These are phyloP conservation scores for Platysternon megacephalum DNA, from an alignment of 2,113 vertebrate species.

Conservation along the genomic window DNA sequence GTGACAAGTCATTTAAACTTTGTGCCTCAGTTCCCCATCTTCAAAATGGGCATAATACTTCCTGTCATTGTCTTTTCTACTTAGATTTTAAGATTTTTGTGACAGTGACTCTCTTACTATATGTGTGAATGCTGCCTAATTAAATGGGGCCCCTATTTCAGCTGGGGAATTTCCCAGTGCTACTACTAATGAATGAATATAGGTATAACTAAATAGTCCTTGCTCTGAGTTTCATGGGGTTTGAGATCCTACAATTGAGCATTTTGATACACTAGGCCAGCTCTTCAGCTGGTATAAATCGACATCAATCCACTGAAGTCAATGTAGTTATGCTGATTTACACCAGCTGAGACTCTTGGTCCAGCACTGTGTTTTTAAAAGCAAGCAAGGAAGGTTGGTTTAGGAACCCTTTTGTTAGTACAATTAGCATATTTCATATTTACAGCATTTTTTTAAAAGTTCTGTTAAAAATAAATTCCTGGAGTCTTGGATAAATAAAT, in stretches of 20 bases:
- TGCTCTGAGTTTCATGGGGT: slow-evolving; percentile 8
- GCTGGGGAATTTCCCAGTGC: neutral
- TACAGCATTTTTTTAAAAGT: slow-evolving; percentile 49
- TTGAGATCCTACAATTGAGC: neutral
- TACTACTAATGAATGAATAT: slow-evolving; percentile 12
- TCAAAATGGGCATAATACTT: neutral
- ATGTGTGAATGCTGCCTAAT: neutral
- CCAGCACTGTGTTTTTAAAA: neutral
- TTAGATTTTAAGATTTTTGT: neutral
- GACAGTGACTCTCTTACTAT: fast-evolving
- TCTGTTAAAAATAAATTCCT: slow-evolving; percentile 76
- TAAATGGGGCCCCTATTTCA: neutral
- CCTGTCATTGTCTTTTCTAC: neutral
- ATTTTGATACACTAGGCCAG: slow-evolving; percentile 18
- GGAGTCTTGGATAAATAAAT: slow-evolving; percentile 71
- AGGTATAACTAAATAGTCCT: slow-evolving; percentile 3
- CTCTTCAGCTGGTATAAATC: slow-evolving; percentile 15
- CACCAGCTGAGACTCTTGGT: neutral
- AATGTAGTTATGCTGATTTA: slow-evolving; percentile 18
- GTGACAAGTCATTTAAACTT: neutral
- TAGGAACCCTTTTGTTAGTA: slow-evolving; percentile 68
- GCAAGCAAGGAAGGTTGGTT: neutral
- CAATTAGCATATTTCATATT: slow-evolving; percentile 50
- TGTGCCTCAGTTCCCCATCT: neutral
- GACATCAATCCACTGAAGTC: neutral